These are phyloP conservation scores for Neofelis nebulosa DNA, from an alignment of 2,113 vertebrate species.

Conservation along the genomic window DNA sequence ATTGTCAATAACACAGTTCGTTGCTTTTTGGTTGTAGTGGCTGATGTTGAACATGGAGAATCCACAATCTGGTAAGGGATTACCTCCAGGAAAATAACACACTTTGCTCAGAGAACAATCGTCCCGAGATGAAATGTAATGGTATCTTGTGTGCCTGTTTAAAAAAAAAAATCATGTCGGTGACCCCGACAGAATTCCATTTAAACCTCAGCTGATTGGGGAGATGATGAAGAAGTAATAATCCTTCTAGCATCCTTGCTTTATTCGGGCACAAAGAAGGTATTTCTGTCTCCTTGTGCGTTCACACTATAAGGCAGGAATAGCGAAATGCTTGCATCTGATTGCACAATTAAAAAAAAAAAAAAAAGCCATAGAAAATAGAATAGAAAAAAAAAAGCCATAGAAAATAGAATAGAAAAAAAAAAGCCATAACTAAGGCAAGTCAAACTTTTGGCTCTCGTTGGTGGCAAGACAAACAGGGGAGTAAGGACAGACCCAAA, in stretches of 20 bases:
- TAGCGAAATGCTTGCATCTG: background rate
- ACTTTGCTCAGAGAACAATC: conserved; percentile 59
- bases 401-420: background rate
- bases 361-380: background rate
- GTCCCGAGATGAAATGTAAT: conserved; percentile 62
- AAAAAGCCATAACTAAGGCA: background rate
- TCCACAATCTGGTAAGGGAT: conserved; percentile 64
- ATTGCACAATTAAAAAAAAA: background rate
- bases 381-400: background rate
- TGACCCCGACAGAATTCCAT: conserved; percentile 70
- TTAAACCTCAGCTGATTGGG: conserved; percentile 59
- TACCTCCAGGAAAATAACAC: conserved; percentile 64
- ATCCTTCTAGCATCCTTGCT: background rate
- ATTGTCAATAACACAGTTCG: conserved; percentile 58
- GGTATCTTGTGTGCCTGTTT: conserved; percentile 55
- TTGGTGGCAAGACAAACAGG: background rate
- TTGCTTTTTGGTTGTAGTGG: conserved; percentile 69
- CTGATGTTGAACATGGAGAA: conserved; percentile 73
- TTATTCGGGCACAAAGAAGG: conserved; percentile 27
- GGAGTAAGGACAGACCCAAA: background rate
- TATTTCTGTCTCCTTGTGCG: background rate
- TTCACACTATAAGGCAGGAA: background rate
- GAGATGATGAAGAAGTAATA: conserved; percentile 10
- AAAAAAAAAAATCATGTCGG: conserved; percentile 35
- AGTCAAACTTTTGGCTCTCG: background rate